Conservation (phyloP, 2,797 vertebrate genomes). For the Propithecus deckenii region DNA sequence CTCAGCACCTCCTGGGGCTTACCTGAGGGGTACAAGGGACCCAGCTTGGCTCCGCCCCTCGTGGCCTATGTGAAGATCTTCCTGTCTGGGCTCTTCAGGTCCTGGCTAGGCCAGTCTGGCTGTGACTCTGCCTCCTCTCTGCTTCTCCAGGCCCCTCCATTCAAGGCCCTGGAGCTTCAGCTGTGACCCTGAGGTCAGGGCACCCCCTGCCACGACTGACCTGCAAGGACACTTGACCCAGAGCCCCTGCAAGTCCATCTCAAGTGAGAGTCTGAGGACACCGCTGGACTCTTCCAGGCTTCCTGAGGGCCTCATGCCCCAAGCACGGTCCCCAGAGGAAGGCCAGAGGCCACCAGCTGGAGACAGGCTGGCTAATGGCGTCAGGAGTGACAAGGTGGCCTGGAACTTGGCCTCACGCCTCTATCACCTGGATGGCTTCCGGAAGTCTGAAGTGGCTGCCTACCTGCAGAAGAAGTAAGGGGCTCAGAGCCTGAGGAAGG, state of each 20-base stretch:
- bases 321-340: not conserved
- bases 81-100: not conserved
- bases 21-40: not conserved
- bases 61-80: not conserved
- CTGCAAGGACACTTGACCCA: not conserved
- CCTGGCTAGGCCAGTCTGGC: not conserved
- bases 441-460: slow-evolving; percentile 91
- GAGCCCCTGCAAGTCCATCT: too few relatives aligned
- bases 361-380: slow-evolving; percentile 47
- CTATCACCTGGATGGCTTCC: slow-evolving; percentile 89
- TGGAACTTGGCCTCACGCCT: slow-evolving; percentile 89
- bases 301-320: not conserved
- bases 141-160: not conserved
- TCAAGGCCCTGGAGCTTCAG: not conserved
- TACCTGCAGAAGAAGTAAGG: slow-evolving; percentile 96
- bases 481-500: not conserved
- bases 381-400: slow-evolving; percentile 77
- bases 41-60: not conserved
- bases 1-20: not conserved
- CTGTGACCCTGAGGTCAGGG: not conserved
- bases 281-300: slow-evolving; percentile 28
- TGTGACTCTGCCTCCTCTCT: not conserved
- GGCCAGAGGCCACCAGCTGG: not conserved
- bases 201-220: not conserved
- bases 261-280: not conserved